These are phyloP conservation scores for Platanista minor DNA, from an alignment of 2,113 vertebrate species.

Conservation along the genomic window DNA sequence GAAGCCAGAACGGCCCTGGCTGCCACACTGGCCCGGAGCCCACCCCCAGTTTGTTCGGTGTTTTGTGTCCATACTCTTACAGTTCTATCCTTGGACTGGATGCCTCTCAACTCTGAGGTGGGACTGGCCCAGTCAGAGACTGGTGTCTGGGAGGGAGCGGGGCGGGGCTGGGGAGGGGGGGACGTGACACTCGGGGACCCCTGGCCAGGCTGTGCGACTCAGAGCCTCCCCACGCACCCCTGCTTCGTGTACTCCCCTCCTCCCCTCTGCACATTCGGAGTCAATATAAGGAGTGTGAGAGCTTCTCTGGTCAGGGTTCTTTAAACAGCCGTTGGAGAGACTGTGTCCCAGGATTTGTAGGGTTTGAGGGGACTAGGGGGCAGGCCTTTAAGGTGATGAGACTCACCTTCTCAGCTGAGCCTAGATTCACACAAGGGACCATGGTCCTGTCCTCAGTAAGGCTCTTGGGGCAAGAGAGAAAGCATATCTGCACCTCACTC, in stretches of 20 bases:
- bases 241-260: background rate
- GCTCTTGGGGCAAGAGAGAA: background rate
- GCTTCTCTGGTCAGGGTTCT: background rate
- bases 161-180: background rate
- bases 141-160: background rate
- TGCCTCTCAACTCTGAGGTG: constrained; percentile 27
- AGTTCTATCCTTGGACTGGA: constrained; percentile 62
- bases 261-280: constrained; percentile 26
- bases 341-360: background rate
- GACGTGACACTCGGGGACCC: background rate
- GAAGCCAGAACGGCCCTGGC: background rate
- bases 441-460: background rate
- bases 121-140: background rate
- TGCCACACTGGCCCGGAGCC: background rate
- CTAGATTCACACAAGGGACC: background rate
- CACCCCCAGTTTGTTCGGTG: constrained; percentile 46
- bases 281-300: constrained; percentile 23
- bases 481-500: background rate
- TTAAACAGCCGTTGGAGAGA: background rate
- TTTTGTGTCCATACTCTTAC: constrained; percentile 70
- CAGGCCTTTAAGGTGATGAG: background rate
- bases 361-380: background rate
- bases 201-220: background rate
- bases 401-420: background rate
- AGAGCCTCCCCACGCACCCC: background rate